These are phyloP conservation scores for Carlito syrichta DNA, from an alignment of 2,113 vertebrate species.

Conservation along the genomic window DNA sequence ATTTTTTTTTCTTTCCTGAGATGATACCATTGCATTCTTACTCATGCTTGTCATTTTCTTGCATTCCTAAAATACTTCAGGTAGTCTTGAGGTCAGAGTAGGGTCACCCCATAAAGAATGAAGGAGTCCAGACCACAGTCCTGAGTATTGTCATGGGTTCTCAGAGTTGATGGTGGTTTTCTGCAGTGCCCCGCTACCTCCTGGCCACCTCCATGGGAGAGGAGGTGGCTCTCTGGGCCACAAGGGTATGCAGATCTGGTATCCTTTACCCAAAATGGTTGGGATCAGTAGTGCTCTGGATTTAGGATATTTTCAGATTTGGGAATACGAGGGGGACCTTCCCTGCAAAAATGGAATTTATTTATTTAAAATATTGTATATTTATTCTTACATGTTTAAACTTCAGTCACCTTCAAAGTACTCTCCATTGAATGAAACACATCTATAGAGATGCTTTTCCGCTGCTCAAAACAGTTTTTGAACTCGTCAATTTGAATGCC, in stretches of 20 bases:
- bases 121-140: not conserved
- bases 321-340: too few species aligned
- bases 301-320: not conserved
- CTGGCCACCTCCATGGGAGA: not conserved
- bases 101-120: not conserved
- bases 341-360: too few species aligned
- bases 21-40: conserved; percentile 6
- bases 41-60: not conserved
- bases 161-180: not conserved
- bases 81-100: not conserved
- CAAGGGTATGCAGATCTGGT: not conserved
- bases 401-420: too few species aligned
- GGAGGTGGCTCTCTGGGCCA: not conserved
- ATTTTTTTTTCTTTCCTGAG: not conserved
- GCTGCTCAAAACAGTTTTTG: too few species aligned
- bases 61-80: conserved; percentile 44
- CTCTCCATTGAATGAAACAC: too few species aligned
- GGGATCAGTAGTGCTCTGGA: not conserved
- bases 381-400: too few species aligned
- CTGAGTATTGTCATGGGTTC: not conserved
- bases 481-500: too few species aligned
- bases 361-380: too few species aligned
- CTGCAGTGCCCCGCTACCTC: not conserved
- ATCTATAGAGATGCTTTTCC: too few species aligned
- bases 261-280: not conserved